phyloP scores from a whole-genome alignment of 2,888 invertebrate species.

The Spilarctia lutea region DNA sequence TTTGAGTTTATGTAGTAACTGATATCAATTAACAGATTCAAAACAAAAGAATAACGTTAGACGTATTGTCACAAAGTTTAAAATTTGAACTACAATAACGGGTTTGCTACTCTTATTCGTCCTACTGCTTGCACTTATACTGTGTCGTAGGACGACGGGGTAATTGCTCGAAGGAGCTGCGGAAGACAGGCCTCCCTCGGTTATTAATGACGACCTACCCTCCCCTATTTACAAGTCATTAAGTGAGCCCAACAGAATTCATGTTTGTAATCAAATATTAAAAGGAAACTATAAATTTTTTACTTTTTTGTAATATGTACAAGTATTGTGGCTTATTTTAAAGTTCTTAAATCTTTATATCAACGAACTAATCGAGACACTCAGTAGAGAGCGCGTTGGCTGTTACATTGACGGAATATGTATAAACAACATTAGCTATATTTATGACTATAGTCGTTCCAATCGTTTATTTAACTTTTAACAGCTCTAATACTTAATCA shows the following conservation, averaged over 20 bases:
- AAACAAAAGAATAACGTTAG: neutral
- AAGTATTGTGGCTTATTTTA: neutral
- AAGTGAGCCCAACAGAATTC: slow-evolving; percentile 64
- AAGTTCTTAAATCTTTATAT: too few species aligned
- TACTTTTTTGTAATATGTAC: slow-evolving; percentile 19
- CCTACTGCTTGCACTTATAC: slow-evolving; percentile 33
- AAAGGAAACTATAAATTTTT: slow-evolving; percentile 52
- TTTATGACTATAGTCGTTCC: too few species aligned
- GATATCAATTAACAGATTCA: neutral
- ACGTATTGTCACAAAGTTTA: too few species aligned
- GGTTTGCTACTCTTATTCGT: neutral
- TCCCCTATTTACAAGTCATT: slow-evolving; percentile 72
- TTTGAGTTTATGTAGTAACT: too few species aligned
- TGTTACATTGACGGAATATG: too few species aligned
- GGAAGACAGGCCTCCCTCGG: slow-evolving; percentile 68
- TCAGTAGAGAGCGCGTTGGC: too few species aligned
- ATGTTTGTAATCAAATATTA: slow-evolving; percentile 64
- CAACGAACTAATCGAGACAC: too few species aligned
- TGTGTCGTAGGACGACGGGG: slow-evolving; percentile 53
- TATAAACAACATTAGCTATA: too few species aligned
- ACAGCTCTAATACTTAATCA: too few species aligned
- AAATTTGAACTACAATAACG: neutral
- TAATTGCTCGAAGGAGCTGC: slow-evolving; percentile 80
- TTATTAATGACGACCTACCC: slow-evolving; percentile 67
- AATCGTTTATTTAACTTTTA: too few species aligned